These are phyloP conservation scores for Portevinia maculata DNA, from an alignment of 2,888 invertebrate species.

Conservation along the genomic window DNA sequence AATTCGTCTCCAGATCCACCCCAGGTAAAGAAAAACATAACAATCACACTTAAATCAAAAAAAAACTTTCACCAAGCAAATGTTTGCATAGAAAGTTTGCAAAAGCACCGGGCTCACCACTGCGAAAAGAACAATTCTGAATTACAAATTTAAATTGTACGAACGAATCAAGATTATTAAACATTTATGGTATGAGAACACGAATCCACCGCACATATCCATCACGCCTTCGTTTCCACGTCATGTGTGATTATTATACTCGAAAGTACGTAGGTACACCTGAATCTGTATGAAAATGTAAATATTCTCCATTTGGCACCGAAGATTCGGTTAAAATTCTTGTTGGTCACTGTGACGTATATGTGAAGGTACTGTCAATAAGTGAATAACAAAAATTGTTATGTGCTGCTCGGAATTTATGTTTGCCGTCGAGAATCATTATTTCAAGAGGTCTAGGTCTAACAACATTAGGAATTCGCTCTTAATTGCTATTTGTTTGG, in stretches of 20 bases:
- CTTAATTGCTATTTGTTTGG: conserved; percentile 20
- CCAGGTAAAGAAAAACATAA: conserved; percentile 30
- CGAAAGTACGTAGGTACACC: no score
- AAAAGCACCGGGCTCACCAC: conserved; percentile 25
- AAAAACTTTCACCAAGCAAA: conserved; percentile 52
- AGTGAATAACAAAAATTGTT: conserved; percentile 33
- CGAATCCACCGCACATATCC: conserved; percentile 16
- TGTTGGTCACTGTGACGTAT: conserved; percentile 52
- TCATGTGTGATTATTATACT: background rate
- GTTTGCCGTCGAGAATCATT: conserved; percentile 6
- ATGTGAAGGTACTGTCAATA: background rate
- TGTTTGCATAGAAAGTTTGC: conserved; percentile 57
- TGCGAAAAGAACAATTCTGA: conserved; percentile 60
- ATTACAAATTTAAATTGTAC: conserved; percentile 54
- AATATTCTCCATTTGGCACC: background rate
- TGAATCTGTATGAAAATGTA: background rate
- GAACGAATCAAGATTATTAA: conserved; percentile 54
- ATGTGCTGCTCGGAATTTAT: conserved; percentile 21
- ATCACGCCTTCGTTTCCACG: conserved; percentile 34
- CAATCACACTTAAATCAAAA: conserved; percentile 6
- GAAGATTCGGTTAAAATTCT: conserved; percentile 28
- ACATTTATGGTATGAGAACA: conserved; percentile 42
- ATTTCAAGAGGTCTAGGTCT: conserved; percentile 3
- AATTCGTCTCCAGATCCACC: background rate
- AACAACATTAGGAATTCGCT: background rate